Conservation (phyloP, 2,113 vertebrate genomes). For the Amblyopsis rosae region DNA sequence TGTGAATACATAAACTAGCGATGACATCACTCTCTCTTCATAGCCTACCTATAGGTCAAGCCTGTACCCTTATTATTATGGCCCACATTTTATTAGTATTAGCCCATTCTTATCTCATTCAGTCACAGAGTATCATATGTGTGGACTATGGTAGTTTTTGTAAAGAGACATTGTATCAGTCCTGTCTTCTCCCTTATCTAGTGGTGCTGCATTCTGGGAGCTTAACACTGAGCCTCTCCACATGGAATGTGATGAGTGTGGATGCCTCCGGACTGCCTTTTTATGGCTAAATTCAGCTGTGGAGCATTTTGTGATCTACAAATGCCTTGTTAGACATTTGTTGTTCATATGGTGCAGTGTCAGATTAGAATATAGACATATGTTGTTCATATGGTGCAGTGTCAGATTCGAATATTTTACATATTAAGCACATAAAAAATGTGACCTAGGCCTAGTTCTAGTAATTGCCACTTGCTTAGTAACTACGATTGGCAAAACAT, state of each 20-base stretch:
- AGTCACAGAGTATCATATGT: background rate
- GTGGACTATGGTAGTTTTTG: background rate
- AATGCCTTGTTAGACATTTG: conserved; percentile 35
- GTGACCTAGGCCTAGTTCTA: too few species aligned
- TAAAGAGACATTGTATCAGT: background rate
- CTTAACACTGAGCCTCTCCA: conserved; percentile 11
- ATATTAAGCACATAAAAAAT: too few species aligned
- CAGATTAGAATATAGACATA: background rate
- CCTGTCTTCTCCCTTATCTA: background rate
- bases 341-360: conserved; percentile 23
- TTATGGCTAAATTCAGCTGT: conserved; percentile 59
- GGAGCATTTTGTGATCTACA: conserved; percentile 21
- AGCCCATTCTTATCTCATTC: background rate
- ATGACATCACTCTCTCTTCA: too few species aligned
- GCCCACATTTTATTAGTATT: background rate
- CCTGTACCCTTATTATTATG: background rate
- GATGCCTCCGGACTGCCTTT: conserved; percentile 52
- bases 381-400: conserved; percentile 19
- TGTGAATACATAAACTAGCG: too few species aligned
- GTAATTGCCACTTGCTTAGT: background rate
- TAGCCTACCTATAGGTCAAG: background rate
- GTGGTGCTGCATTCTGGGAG: background rate
- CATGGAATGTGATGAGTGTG: conserved; percentile 28
- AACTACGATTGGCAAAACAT: too few species aligned
- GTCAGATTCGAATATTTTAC: background rate